phyloP scores from a whole-genome alignment of 2,113 vertebrate species.

The Melozone crissalis region DNA sequence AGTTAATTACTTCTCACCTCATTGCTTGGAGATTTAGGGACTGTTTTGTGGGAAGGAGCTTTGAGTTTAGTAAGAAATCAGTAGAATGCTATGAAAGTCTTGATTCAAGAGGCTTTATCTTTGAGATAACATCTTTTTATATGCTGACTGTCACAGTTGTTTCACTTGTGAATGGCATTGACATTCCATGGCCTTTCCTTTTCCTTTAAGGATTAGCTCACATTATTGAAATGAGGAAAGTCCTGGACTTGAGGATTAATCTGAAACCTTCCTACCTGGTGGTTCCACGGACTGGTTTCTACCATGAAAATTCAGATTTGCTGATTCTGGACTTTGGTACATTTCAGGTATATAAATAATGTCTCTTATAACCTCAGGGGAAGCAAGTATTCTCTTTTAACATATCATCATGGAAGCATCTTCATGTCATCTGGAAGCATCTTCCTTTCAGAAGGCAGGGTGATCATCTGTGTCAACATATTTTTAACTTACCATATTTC shows the following conservation, averaged over 20 bases:
- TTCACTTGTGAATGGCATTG: background rate
- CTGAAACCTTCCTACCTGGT: slow-evolving; percentile 93
- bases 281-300: slow-evolving; percentile 87
- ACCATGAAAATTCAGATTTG: slow-evolving; percentile 79
- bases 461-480: background rate
- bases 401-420: background rate
- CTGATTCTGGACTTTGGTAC: slow-evolving; percentile 95
- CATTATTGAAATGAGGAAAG: slow-evolving; percentile 94
- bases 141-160: background rate
- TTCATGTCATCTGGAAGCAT: background rate
- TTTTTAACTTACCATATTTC: background rate
- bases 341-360: slow-evolving; percentile 79
- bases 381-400: background rate
- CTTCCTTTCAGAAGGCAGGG: background rate
- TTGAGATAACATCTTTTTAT: background rate
- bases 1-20: background rate
- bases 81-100: background rate
- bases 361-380: background rate
- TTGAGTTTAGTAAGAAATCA: background rate
- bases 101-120: background rate
- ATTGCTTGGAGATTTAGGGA: background rate
- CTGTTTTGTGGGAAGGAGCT: background rate
- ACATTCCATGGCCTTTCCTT: background rate
- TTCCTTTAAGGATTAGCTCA: slow-evolving; percentile 84
- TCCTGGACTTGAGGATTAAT: slow-evolving; percentile 89